Evolutionary conservation across 37 sponge, comb jelly and placozoan species (phyloP).

Genomic region (Beroe ovata): DNA sequence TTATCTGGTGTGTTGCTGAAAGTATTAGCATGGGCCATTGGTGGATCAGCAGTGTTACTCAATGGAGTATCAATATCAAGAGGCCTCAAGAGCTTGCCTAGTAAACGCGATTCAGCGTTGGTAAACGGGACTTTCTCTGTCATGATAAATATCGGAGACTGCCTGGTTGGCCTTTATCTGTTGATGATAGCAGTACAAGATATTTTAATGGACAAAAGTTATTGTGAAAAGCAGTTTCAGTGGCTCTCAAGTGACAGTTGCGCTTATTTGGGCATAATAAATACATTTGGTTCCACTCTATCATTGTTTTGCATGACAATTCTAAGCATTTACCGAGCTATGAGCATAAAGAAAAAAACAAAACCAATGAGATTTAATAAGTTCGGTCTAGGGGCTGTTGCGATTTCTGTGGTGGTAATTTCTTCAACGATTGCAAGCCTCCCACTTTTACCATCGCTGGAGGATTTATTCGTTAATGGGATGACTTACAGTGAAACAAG

Average conservation of each 20-base stretch:
- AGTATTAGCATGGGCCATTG: background rate
- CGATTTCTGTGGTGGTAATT: background rate
- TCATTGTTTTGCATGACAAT: background rate
- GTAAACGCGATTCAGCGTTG: background rate
- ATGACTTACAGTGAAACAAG: background rate
- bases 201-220: background rate
- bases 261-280: background rate
- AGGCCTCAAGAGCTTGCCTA: background rate
- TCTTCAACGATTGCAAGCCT: background rate
- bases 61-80: background rate
- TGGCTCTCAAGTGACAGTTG: background rate
- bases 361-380: background rate
- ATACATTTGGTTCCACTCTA: background rate
- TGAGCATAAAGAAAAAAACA: background rate
- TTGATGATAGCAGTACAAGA: background rate
- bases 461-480: constrained; percentile 46
- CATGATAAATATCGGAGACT: background rate
- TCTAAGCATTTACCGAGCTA: background rate
- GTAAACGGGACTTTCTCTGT: background rate
- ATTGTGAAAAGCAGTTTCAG: background rate
- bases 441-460: background rate
- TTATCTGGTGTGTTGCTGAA: background rate
- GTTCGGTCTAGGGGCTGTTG: background rate
- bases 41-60: background rate
- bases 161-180: background rate